These are phyloP conservation scores for Rhorus exstirpatorius DNA, from an alignment of 2,888 invertebrate species.

Conservation along the genomic window DNA sequence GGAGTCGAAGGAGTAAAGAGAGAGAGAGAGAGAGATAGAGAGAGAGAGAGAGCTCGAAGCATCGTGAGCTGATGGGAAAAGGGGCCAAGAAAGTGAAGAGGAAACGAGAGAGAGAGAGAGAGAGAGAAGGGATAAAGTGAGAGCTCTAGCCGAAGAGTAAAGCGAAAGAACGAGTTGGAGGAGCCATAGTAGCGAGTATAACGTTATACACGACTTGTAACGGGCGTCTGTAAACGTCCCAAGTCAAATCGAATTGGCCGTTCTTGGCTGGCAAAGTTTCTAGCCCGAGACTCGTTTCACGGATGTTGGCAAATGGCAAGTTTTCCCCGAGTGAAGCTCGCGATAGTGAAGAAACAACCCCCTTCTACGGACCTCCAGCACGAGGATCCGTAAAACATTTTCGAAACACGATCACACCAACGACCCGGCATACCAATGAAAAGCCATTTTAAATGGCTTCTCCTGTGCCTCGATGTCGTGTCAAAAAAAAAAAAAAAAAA, in stretches of 20 bases:
- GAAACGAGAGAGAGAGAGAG: slow-evolving; percentile 16
- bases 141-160: slow-evolving; percentile 26
- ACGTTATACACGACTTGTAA: slow-evolving; percentile 69
- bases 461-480: too few relatives aligned
- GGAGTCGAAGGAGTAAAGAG: slow-evolving; percentile 50
- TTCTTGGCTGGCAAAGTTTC: slow-evolving; percentile 70
- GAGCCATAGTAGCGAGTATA: slow-evolving; percentile 53
- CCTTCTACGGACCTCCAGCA: slow-evolving; percentile 12
- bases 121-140: slow-evolving; percentile 4
- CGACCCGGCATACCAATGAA: slow-evolving; percentile 41
- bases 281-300: slow-evolving; percentile 73
- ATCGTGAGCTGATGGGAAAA: slow-evolving; percentile 64
- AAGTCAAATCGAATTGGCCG: slow-evolving; percentile 77
- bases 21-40: slow-evolving; percentile 5
- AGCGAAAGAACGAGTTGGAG: slow-evolving; percentile 53
- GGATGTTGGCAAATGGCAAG: slow-evolving; percentile 69
- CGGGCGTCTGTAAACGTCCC: slow-evolving; percentile 72
- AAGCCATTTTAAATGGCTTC: slow-evolving; percentile 57
- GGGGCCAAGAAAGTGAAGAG: slow-evolving; percentile 24
- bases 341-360: slow-evolving; percentile 35
- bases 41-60: slow-evolving; percentile 28
- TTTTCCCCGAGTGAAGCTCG: slow-evolving; percentile 60
- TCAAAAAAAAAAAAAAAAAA: too few relatives aligned
- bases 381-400: slow-evolving; percentile 38
- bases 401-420: slow-evolving; percentile 56